Conservation (phyloP, 2,797 vertebrate species). For the Clarias fuscus region DNA sequence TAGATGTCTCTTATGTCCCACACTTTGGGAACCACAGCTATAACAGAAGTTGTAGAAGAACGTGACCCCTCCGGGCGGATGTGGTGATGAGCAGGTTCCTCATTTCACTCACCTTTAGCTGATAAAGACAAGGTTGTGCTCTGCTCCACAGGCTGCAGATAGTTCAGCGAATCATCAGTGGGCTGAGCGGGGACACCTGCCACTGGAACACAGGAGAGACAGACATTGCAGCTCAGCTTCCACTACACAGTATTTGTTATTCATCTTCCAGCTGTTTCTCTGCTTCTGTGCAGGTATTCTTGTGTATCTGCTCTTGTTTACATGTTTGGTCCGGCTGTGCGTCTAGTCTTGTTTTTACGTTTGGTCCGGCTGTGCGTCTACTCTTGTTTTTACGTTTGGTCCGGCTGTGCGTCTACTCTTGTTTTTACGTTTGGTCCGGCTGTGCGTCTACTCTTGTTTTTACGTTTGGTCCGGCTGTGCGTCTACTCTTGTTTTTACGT, state of each 20-base stretch:
- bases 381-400: no score
- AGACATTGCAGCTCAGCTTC: background rate
- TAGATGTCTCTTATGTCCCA: background rate
- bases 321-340: no score
- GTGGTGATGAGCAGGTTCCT: background rate
- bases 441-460: no score
- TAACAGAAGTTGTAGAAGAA: background rate
- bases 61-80: no score
- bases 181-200: conserved; percentile 66
- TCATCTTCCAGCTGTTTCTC: background rate
- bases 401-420: no score
- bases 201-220: conserved; percentile 60
- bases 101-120: conserved; percentile 67
- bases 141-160: conserved; percentile 57
- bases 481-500: no score
- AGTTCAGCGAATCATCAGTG: conserved; percentile 57
- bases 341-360: no score
- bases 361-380: no score
- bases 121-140: conserved; percentile 68
- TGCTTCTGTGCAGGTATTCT: background rate
- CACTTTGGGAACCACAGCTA: no score
- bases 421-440: no score
- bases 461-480: no score
- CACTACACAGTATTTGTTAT: background rate
- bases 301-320: background rate